Evolutionary conservation across 2,888 invertebrate species (phyloP), one percentile per base, ranked within the genome.

Genomic region (Xylota segnis): DNA sequence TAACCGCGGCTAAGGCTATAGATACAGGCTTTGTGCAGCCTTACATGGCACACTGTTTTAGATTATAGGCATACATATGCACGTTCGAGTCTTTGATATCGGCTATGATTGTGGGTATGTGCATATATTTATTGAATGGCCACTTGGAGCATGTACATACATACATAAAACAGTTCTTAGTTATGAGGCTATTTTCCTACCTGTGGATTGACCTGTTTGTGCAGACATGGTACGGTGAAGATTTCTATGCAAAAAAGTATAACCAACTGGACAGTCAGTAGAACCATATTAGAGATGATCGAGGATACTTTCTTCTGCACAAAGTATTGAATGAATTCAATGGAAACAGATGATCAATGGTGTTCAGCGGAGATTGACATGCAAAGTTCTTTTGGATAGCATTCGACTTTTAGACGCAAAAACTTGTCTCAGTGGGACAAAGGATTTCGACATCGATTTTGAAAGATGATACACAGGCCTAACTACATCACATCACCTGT

Each of bases 191-290:
- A 23, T 61, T 27, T 45, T 56, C 12, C 52, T 83, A 74, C 68
- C 79, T 66, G 40, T 78, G 52, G 59, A 66, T 54, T 81, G 81
- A 68, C 75, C 75, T 66, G 74, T 81, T 72, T 72, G 65, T 23
- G 50, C 23, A 58, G 45, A 34, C 58, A 50, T 40, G 58, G 37
- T 63, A 37, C 40, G 56, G 16, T 65, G 40, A 29, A 16, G 40
- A 61, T 37, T 54, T 10, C 32, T 59, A 18, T 43, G 34, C 43
- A 43, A 18, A 59, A 47, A 59, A 27, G 12, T 29, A 34, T 47
- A 18, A 37, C 7, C 5, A 70, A 56, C 45, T 58, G 16, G 16
- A 45, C 18, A 27, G 45, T 56, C 9, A 29, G 18, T 18, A 40
- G 37, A 37, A 45, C 32, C 40, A 7, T 40, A 40, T 40, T 23